Base-by-base conservation (phyloP, 1,140 invertebrate genomes). In the Formica selysi region DNA sequence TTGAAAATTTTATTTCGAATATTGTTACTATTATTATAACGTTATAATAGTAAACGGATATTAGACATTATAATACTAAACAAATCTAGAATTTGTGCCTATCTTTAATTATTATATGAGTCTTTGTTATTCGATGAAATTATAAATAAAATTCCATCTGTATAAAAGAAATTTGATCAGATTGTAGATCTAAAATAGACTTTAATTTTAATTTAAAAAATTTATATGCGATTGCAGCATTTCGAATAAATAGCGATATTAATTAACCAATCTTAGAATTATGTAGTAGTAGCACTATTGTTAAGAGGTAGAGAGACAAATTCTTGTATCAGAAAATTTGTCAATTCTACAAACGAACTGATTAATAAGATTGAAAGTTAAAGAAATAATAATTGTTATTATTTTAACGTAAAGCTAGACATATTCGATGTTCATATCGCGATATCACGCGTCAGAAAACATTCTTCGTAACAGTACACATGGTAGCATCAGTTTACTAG, bases 61-160 rank as follows among this genome's bases (percentile, higher is more conserved):
- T 6, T 16, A 36, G 32, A 73, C 22, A 57, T 73, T 54, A 57
- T 57, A 71, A 51, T 71, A 29, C 26, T 71, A 70, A 22, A 11
- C 41, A 7, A 70, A 51, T 51, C 19, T 57, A 73, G n/a, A 73
- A 0, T 2, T 19, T 22, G 10, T 16, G 10, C 10, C 54, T 57
- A 57, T 74, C 3, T 57, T 26, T 38, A 57, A 57, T 57, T 74
- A 57, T 59, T 36, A 74, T 74, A 57, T 32, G 7, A 16, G 32
- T 22, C 19, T 74, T 57, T 74, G 38, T 73, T 32, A 73, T 57
- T 74, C 3, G 51, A 38, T 57, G 22, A 74, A 57, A 57, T 73
- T 32, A 57, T 57, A 76, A 76, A 59, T 76, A 74, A 32, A 76
- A 76, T 76, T 76, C 32, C 38, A 41, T 74, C 32, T 74, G 1